A percentile compares a stretch with the other conserved stretches of the same genome.
These are phyloP conservation scores for Mythimna lalbum DNA, from an alignment of 2,888 invertebrate genomes.

Conservation along the genomic window DNA sequence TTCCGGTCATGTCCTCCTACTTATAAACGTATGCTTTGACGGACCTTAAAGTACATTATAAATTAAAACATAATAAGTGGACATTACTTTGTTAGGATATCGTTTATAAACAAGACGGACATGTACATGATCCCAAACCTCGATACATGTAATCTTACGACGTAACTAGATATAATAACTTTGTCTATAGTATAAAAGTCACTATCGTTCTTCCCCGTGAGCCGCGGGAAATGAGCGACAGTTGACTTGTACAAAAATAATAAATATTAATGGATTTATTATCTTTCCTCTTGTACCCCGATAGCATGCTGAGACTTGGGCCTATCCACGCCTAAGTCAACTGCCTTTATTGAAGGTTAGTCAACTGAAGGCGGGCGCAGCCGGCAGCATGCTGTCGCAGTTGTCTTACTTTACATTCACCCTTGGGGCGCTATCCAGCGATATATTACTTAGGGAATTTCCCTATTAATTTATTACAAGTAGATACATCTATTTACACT, in stretches of 20 bases:
- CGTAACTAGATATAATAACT: conserved; percentile 51
- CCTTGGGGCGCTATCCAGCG: conserved; percentile 46
- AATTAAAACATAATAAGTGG: conserved; percentile 47
- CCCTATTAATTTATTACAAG: conserved; percentile 58
- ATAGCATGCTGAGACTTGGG: conserved; percentile 65
- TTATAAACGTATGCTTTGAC: conserved; percentile 52
- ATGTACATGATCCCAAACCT: conserved; percentile 67
- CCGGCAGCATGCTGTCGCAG: conserved; percentile 57
- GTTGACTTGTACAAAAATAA: conserved; percentile 78
- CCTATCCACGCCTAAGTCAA: conserved; percentile 8
- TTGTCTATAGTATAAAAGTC: conserved; percentile 68
- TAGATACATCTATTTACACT: conserved; percentile 73
- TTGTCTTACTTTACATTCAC: conserved; percentile 38
- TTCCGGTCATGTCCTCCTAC: conserved; percentile 47
- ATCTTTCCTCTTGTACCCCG: conserved; percentile 63
- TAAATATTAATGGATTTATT: conserved; percentile 68
- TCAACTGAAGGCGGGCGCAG: conserved; percentile 16
- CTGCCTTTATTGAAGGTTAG: conserved; percentile 4
- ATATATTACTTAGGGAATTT: conserved; percentile 38
- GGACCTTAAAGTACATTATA: conserved; percentile 29
- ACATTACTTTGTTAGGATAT: conserved; percentile 31
- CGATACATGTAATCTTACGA: conserved; percentile 54
- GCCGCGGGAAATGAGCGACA: conserved; percentile 73
- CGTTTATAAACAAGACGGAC: conserved; percentile 53
- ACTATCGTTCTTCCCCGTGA: conserved; percentile 74